Evolutionary conservation across 2,888 invertebrate genomes (phyloP), one percentile per base, ranked within the genome.

Genomic region (Drosophila mulleri): DNA sequence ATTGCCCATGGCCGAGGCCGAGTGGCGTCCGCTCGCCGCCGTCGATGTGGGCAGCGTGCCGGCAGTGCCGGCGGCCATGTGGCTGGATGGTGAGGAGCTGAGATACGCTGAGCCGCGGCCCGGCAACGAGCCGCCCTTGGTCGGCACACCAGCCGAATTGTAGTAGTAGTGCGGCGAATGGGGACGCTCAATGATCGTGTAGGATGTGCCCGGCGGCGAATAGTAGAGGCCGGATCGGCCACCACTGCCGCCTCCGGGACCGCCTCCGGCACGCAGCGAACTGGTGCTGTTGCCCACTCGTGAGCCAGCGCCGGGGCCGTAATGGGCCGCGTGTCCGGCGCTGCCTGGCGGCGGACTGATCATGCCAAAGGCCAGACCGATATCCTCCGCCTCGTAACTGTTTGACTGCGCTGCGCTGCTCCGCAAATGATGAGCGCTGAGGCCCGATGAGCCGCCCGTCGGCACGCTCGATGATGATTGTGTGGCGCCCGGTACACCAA

Each of bases 121-220:
- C 6, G 93, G 93, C 76, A 93, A 72, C 48, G 93, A 93, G 35
- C 93, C 93, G 59, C 93, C 92, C 67, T 93, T 93, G 4, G 92
- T 90, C 16, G 92, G 92, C 66, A 91, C 92, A 35, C 93, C 93
- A 41, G 93, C 92, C 72, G 93, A 91, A 89, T 93, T 93, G 80
- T 91, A 95, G 67, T 93, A 93, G 78, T 95, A 94, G 91, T 95
- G 95, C 83, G 96, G 94, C 61, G 94, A 94, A 93, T 96, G 96
- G 88, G 95, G 95, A 75, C 97, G 94, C 93, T 97, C 97, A 90
- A 97, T 96, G 92, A 97, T 97, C 90, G 97, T 97, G 93, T 97
- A 97, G 67, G 96, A 97, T 80, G 97, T 97, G 75, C 97, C 97
- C 35, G 97, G 97, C 66, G 97, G 97, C 78, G 97, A 97, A 93